These are phyloP conservation scores for Imbricaverruca yamaguchii DNA, from an alignment of 2,888 invertebrate genomes.

Conservation along the genomic window DNA sequence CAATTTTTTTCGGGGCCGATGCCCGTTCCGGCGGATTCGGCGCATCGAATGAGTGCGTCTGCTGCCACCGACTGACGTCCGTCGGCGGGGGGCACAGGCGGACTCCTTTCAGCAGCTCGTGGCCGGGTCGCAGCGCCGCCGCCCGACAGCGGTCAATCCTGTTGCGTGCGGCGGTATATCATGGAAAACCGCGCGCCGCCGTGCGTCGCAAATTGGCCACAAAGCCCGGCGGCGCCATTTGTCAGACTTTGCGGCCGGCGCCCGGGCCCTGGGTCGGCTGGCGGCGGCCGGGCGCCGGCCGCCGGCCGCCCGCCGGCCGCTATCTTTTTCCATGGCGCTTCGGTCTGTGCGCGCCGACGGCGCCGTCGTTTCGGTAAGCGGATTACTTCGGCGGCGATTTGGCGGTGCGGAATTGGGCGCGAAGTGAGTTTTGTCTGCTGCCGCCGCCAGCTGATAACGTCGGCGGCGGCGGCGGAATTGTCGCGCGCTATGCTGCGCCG, in stretches of 20 bases:
- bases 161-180: slow-evolving; percentile 2
- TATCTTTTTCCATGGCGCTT: slow-evolving; percentile 13
- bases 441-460: neutral
- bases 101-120: neutral
- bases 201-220: slow-evolving; percentile 3
- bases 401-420: slow-evolving; percentile 5
- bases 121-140: neutral
- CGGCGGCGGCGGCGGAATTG: neutral
- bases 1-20: neutral
- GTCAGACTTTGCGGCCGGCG: neutral
- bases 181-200: neutral
- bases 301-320: neutral
- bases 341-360: neutral
- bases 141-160: neutral
- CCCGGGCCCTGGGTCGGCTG: neutral
- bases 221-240: neutral
- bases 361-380: neutral
- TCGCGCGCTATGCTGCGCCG: neutral
- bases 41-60: neutral
- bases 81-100: neutral
- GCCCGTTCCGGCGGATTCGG: neutral
- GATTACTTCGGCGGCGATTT: neutral
- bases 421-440: slow-evolving; percentile 16
- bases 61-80: neutral
- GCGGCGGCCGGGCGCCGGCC: neutral